phyloP scores from a whole-genome alignment of 2,113 vertebrate genomes.

The Desmodus rotundus region DNA sequence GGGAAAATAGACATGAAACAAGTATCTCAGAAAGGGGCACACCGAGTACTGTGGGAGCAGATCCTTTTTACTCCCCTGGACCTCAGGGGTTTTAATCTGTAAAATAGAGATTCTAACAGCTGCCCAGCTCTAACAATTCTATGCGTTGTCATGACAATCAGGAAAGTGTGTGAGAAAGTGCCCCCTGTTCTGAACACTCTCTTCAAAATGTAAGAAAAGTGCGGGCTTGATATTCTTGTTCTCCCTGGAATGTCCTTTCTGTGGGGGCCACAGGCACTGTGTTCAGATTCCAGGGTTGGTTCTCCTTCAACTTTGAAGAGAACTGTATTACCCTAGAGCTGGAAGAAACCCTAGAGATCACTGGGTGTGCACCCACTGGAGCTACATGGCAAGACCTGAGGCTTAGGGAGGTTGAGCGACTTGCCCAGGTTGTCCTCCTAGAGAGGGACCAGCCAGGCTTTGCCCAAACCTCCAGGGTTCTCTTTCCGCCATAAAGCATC shows the following conservation, averaged over 20 bases:
- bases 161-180: background rate
- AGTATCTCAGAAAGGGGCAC: background rate
- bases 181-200: background rate
- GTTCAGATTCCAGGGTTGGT: background rate
- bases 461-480: background rate
- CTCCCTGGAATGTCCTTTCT: background rate
- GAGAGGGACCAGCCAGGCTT: background rate
- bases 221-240: background rate
- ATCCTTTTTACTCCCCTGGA: background rate
- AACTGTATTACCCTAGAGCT: background rate
- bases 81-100: background rate
- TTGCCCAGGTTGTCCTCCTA: background rate
- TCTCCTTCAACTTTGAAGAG: background rate
- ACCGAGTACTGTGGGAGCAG: background rate
- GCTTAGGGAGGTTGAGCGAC: background rate
- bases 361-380: fast-evolving
- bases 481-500: background rate
- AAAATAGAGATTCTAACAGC: background rate
- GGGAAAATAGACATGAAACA: background rate
- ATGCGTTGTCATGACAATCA: background rate
- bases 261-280: background rate
- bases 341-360: background rate
- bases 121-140: background rate
- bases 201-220: background rate
- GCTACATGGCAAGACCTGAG: background rate